Base-by-base conservation (phyloP, 1,140 invertebrate species). In the Adelges cooleyi region DNA sequence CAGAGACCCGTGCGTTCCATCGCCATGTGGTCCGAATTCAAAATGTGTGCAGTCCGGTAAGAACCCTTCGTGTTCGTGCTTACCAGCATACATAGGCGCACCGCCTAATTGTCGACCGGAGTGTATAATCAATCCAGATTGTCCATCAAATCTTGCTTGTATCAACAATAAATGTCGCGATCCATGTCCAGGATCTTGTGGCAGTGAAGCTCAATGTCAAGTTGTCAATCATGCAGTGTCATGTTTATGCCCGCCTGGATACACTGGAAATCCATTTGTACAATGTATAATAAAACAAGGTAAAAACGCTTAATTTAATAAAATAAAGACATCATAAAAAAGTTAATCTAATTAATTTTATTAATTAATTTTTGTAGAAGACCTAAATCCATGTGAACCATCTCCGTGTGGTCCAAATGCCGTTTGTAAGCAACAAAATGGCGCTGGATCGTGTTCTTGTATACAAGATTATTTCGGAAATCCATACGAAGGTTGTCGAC, bases 21-120 rank as follows among this genome's bases (percentile, higher is more conserved):
- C 84, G 29, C 87, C 88, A 25, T 92, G 89, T 73, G 90, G 90
- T 50, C 81, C 84, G 13, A 87, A 90, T 75, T 86, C 87, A 13
- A 78, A 85, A 71, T 92, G 89, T 75, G 80, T 82, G 69, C 76
- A 82, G 40, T 77, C 82, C 69, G 80, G 82, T 48, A 80, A 82
- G 66, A 85, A 84, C 66, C 81, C 84, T 40, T 81, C 84, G 65
- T 91, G 88, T 72, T 83, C 84, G 23, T 87, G 84, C 72, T 76
- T 80, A 36, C 76, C 76, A 23, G 77, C 76, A 50, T 86, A 82
- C 69, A 75, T 81, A 50, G 84, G 84, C 15, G 74, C 77, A 65
- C 83, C 81, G 40, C 82, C 82, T 6, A 78, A 77, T 59, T 85
- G 83, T 68, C 77, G 81, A 59, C 77, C 79, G 6, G 79, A 80